Conservation (phyloP, 2,113 vertebrate genomes). For the Cricetomys ansorgei region DNA sequence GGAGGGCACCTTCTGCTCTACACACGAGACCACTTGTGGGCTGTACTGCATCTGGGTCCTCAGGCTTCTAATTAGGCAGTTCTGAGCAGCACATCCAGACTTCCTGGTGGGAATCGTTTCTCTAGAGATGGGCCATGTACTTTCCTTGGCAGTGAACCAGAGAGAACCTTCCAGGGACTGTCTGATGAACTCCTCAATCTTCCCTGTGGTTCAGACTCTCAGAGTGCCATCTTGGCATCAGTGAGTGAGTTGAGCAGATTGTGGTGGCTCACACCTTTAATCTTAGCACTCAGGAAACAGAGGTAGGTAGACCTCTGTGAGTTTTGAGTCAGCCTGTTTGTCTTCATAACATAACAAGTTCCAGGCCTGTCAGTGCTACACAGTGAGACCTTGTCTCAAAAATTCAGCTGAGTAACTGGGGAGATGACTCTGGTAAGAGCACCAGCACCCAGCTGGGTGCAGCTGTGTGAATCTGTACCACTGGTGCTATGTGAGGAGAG, state of each 20-base stretch:
- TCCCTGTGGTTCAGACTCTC: neutral
- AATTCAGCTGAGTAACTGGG: neutral
- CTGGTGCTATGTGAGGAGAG: neutral
- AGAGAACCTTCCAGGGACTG: neutral
- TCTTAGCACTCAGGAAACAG: neutral
- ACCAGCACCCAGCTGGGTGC: neutral
- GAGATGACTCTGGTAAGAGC: neutral
- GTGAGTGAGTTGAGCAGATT: neutral
- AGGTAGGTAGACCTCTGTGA: neutral
- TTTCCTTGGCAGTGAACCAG: neutral
- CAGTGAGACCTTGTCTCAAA: neutral
- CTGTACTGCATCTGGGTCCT: neutral
- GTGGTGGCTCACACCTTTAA: neutral
- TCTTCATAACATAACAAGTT: neutral
- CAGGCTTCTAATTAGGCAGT: neutral
- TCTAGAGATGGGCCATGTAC: neutral
- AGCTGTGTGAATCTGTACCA: neutral
- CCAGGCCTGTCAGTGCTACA: neutral
- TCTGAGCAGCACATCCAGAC: conserved; percentile 27
- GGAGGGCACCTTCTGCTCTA: neutral
- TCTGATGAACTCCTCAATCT: neutral
- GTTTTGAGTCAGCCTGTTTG: neutral
- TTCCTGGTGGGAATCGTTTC: neutral
- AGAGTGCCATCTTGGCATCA: neutral
- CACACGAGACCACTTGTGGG: neutral